These are phyloP conservation scores for Rhineura floridana DNA, from an alignment of 2,113 vertebrate genomes.

Conservation along the genomic window DNA sequence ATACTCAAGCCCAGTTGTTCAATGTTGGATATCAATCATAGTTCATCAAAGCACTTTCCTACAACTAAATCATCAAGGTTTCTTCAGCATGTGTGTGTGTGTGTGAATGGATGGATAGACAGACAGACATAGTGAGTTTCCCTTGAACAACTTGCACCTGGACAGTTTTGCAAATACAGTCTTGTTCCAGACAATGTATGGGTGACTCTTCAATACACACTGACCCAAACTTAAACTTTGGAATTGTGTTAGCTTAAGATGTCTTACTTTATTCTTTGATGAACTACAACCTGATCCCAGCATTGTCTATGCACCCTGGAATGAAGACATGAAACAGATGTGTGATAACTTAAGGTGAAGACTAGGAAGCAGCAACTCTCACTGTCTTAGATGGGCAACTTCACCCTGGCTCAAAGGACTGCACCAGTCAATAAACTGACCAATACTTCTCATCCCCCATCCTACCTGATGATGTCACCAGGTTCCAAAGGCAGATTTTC, in stretches of 20 bases:
- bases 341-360: background rate
- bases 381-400: background rate
- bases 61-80: background rate
- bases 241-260: slow-evolving; percentile 80
- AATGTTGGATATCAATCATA: background rate
- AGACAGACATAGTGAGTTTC: background rate
- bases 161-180: slow-evolving; percentile 50
- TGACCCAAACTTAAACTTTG: slow-evolving; percentile 91
- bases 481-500: background rate
- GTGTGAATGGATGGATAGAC: no score
- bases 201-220: slow-evolving; percentile 60
- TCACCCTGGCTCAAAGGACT: background rate
- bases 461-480: background rate
- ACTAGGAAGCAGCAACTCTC: background rate
- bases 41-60: background rate
- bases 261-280: slow-evolving; percentile 75
- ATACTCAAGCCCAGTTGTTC: no score
- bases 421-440: background rate
- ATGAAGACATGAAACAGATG: background rate
- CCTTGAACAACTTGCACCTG: slow-evolving; percentile 33
- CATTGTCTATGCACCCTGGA: background rate
- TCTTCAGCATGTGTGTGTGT: background rate
- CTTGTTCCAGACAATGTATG: slow-evolving; percentile 45
- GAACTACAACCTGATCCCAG: slow-evolving; percentile 72
- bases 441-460: background rate